Conservation (phyloP, 2,888 invertebrate species). For the Rhingia campestris region DNA sequence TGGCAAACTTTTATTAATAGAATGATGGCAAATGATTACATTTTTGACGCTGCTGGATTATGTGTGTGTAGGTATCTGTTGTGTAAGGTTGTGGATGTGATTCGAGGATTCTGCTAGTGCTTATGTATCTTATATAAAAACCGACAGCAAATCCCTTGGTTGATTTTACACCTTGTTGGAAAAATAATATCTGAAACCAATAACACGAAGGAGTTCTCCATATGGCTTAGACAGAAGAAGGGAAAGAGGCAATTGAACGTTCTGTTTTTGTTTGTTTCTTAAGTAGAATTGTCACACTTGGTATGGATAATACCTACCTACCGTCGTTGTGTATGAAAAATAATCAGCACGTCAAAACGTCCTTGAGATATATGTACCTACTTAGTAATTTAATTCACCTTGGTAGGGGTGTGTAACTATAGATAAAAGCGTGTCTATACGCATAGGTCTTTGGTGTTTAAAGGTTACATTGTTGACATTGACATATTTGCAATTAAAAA, state of each 20-base stretch:
- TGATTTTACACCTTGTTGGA: slow-evolving; percentile 13
- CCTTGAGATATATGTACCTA: background rate
- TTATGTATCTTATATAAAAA: background rate
- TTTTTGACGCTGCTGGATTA: slow-evolving; percentile 47
- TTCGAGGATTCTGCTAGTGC: background rate
- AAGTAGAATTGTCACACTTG: background rate
- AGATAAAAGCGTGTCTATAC: background rate
- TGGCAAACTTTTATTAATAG: slow-evolving; percentile 70
- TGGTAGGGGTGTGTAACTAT: background rate
- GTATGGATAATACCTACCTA: background rate
- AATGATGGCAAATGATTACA: slow-evolving; percentile 64
- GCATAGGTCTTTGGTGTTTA: background rate
- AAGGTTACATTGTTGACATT: background rate
- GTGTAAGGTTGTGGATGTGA: slow-evolving; percentile 7
- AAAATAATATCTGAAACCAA: slow-evolving; percentile 19
- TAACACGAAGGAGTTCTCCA: slow-evolving; percentile 11
- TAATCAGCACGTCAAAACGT: background rate
- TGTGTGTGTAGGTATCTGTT: slow-evolving; percentile 26
- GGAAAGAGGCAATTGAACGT: slow-evolving; percentile 34
- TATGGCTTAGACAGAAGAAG: slow-evolving; percentile 11
- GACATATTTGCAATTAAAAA: background rate
- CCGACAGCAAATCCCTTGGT: slow-evolving; percentile 16
- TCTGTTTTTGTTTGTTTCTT: no score
- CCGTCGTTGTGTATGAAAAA: slow-evolving; percentile 6
- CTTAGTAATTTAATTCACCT: no score